Percentiles rank a stretch among this genome's conserved stretches.
Conservation (phyloP, 1,140 invertebrate genomes). For the Nephotettix cincticeps region DNA sequence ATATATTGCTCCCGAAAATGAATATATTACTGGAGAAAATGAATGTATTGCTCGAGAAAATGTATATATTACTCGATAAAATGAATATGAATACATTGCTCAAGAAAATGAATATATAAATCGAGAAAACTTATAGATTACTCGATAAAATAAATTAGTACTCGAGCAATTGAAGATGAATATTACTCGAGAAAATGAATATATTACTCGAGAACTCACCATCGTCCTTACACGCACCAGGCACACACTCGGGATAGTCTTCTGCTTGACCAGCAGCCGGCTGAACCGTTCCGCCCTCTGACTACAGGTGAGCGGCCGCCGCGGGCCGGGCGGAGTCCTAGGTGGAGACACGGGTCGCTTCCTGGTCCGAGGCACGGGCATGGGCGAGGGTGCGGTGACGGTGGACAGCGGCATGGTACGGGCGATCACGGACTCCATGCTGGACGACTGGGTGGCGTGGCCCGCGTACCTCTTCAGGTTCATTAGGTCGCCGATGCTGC, state of each 20-base stretch:
- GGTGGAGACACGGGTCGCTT: constrained; percentile 39
- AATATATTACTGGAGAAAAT: no score
- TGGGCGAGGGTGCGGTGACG: constrained; percentile 49
- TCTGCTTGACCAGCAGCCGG: constrained; percentile 56
- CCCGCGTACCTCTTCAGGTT: constrained; percentile 62
- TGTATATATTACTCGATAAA: no score
- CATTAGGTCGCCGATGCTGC: constrained; percentile 76
- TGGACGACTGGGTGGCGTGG: constrained; percentile 44
- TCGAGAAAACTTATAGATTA: no score
- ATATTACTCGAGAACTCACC: no score
- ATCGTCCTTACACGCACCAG: not conserved
- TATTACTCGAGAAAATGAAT: no score
- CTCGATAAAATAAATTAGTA: no score
- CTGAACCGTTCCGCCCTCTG: constrained; percentile 65
- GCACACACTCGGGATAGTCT: constrained; percentile 1
- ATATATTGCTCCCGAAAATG: no score
- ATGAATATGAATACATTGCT: no score
- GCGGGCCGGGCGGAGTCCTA: constrained; percentile 43
- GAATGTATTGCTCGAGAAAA: no score
- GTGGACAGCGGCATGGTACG: constrained; percentile 69
- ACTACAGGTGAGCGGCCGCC: constrained; percentile 33
- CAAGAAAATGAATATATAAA: no score
- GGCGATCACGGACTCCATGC: constrained; percentile 52
- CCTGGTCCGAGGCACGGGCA: constrained; percentile 43
- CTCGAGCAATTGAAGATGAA: no score